These are phyloP conservation scores for Mimumesa dahlbomi DNA, from an alignment of 2,888 invertebrate species.

Conservation along the genomic window DNA sequence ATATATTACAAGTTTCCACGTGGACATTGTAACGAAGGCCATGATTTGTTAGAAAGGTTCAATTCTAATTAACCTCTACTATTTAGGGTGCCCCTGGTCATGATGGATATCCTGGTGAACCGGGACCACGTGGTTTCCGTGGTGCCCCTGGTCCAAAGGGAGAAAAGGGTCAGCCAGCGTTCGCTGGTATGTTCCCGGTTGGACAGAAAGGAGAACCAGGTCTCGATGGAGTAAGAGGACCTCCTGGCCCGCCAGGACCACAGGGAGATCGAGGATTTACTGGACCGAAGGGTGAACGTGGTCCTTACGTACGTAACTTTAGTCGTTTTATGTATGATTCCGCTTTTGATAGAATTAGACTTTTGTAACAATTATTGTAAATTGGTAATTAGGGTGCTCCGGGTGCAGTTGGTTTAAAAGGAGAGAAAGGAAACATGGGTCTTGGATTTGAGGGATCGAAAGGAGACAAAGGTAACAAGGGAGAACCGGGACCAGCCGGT, in stretches of 20 bases:
- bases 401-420: constrained; percentile 87
- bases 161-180: constrained; percentile 90
- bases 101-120: constrained; percentile 86
- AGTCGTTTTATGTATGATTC: background rate
- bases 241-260: constrained; percentile 85
- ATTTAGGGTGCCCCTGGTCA: constrained; percentile 86
- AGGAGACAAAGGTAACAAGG: constrained; percentile 86
- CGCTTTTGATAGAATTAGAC: background rate
- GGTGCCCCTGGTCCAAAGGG: constrained; percentile 87
- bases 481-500: constrained; percentile 82
- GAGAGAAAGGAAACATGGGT: constrained; percentile 85
- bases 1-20: background rate
- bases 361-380: background rate
- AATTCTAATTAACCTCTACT: background rate
- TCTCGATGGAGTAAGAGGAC: constrained; percentile 86
- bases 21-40: too few relatives aligned
- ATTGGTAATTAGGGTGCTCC: constrained; percentile 82
- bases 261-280: constrained; percentile 83
- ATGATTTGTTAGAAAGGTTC: too few relatives aligned
- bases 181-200: constrained; percentile 86
- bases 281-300: constrained; percentile 85
- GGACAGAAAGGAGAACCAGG: constrained; percentile 95
- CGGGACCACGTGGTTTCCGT: constrained; percentile 89
- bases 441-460: constrained; percentile 83
- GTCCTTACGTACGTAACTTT: constrained; percentile 81